Conservation (phyloP, 2,888 invertebrate genomes). For the Andrena camellia region DNA sequence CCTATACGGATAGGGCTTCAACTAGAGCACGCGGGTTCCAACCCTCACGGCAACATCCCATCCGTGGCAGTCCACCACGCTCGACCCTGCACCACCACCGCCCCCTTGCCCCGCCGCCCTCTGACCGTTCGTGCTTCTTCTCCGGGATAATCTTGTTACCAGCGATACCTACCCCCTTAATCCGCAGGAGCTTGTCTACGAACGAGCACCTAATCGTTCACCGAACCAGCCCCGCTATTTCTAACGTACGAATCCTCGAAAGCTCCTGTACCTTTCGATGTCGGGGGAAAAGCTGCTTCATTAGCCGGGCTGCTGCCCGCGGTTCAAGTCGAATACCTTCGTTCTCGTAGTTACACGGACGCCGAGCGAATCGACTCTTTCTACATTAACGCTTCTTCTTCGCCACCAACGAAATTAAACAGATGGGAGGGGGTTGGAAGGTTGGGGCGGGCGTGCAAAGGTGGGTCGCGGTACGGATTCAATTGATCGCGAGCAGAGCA, state of each 20-base stretch:
- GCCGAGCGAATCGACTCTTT: constrained; percentile 21
- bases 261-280: constrained; percentile 36
- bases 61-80: constrained; percentile 51
- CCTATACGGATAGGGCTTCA: constrained; percentile 79
- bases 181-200: constrained; percentile 73
- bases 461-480: too few relatives aligned
- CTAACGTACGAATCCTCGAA: constrained; percentile 38
- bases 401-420: too few relatives aligned
- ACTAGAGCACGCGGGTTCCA: constrained; percentile 76
- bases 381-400: constrained; percentile 1
- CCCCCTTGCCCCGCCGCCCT: constrained; percentile 12
- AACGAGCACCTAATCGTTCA: constrained; percentile 77
- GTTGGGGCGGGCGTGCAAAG: too few relatives aligned
- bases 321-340: constrained; percentile 34
- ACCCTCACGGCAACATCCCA: constrained; percentile 57
- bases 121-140: constrained; percentile 54
- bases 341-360: constrained; percentile 44
- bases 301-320: constrained; percentile 19
- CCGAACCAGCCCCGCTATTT: constrained; percentile 58
- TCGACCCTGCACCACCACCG: constrained; percentile 33
- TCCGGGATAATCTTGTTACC: constrained; percentile 82
- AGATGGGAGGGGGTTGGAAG: too few relatives aligned
- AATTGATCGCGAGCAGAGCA: constrained; percentile 26
- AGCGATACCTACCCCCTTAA: constrained; percentile 80
- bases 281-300: constrained; percentile 25